phyloP scores from a whole-genome alignment of 2,888 invertebrate genomes.

The Augiades crinisus region DNA sequence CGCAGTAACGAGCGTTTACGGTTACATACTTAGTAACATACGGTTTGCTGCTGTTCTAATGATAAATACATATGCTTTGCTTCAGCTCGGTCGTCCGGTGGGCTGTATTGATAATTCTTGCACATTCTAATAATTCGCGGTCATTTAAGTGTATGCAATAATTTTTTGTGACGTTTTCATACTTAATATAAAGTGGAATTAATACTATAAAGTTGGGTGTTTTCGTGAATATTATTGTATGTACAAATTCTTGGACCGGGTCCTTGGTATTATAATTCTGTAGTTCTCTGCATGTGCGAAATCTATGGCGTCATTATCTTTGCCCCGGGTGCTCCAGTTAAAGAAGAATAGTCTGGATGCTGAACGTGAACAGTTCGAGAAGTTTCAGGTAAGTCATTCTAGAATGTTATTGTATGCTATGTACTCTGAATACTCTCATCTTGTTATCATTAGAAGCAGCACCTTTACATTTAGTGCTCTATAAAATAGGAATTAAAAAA shows the following conservation, averaged over 20 bases:
- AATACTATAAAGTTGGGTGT: not conserved
- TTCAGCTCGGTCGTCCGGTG: too few relatives aligned
- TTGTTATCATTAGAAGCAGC: too few relatives aligned
- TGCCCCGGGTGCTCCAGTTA: conserved; percentile 86
- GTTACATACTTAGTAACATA: too few relatives aligned
- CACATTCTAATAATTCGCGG: not conserved
- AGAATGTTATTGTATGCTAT: too few relatives aligned
- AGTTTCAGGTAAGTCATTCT: conserved; percentile 89
- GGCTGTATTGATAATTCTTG: not conserved
- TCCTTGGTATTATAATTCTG: conserved; percentile 38
- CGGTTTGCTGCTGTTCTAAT: too few relatives aligned
- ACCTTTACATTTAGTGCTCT: too few relatives aligned
- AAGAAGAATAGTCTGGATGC: conserved; percentile 89
- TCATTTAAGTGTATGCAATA: not conserved
- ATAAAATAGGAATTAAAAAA: too few relatives aligned
- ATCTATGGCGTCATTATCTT: conserved; percentile 87
- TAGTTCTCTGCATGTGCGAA: conserved; percentile 56
- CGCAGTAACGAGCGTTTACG: too few relatives aligned
- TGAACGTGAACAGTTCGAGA: conserved; percentile 92
- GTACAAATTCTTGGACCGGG: conserved; percentile 13
- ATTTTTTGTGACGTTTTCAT: not conserved
- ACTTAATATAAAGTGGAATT: not conserved
- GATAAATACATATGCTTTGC: too few relatives aligned
- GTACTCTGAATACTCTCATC: too few relatives aligned
- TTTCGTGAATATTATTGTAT: not conserved